Base-by-base conservation (phyloP, 2,888 invertebrate genomes). In the Monochamus alternatus region DNA sequence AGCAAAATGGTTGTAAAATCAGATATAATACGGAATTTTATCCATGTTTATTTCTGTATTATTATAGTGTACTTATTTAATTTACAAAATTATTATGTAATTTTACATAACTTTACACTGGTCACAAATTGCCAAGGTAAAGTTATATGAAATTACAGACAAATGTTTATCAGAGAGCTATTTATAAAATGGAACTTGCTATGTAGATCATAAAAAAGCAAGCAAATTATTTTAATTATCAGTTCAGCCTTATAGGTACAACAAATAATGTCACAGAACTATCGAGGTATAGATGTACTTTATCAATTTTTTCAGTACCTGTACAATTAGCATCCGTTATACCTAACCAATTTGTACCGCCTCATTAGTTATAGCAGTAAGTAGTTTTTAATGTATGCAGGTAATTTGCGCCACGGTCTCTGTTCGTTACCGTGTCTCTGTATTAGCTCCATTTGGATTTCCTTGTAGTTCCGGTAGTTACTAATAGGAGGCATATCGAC, bases 381-480 rank as follows among this genome's bases (percentile, higher is more conserved):
- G 75, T 76, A 70, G 69, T 65, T 75, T 74, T 75, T 78, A 76
- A 78, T 78, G 75, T 76, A 78, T 78, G 78, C 78, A 78, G 78
- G 78, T 78, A 78, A 78, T 78, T 76, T 76, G 66, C 69, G 55
- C 14, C n/a, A 55, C 22, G 55, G 55, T 8, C 55, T 22, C 14
- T 22, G 55, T 0, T 14, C 14, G 5, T 7, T n/a, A n/a, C n/a
- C 55, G 14, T 55, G 55, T 55, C 55, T n/a, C n/a, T 14, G 55
- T 47, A 47, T 47, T 47, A 12, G 10, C 47, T 47, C 47, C 47
- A 47, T 55, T 55, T 55, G 55, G 55, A 55, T 55, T 55, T 55
- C 14, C 55, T 55, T 55, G 55, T 55, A 14, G 55, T 55, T 55
- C 55, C 55, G 55, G 55, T 55, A 14, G n/a, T 55, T 55, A 55